phyloP scores from a whole-genome alignment of 2,797 vertebrate species.

The Perodicticus potto region DNA sequence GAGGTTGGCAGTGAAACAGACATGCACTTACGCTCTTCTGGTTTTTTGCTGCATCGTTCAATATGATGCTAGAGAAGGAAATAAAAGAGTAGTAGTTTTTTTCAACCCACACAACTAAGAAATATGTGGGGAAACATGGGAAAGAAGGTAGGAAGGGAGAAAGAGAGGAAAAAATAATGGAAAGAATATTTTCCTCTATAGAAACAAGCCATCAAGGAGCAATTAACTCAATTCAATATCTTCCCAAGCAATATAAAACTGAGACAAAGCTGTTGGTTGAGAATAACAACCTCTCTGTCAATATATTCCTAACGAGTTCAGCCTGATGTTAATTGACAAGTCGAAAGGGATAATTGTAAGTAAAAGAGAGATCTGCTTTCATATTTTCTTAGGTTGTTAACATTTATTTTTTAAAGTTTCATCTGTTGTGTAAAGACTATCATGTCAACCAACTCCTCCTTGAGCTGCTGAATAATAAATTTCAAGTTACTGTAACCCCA shows the following conservation, averaged over 20 bases:
- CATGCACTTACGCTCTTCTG: neutral
- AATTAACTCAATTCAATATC: conserved; percentile 69
- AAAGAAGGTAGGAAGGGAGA: neutral
- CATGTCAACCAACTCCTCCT: neutral
- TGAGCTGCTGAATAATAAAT: conserved; percentile 16
- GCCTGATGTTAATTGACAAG: conserved; percentile 39
- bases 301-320: conserved; percentile 51
- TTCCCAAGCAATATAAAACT: conserved; percentile 51
- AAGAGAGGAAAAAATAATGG: neutral
- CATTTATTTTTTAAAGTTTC: neutral
- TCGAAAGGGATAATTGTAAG: neutral
- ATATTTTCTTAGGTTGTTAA: neutral
- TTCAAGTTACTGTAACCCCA: neutral
- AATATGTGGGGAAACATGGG: neutral
- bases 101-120: neutral
- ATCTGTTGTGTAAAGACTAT: neutral
- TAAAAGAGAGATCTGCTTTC: neutral
- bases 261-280: conserved; percentile 6
- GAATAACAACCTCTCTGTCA: conserved; percentile 34
- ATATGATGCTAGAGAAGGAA: conserved; percentile 6
- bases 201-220: conserved; percentile 43
- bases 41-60: neutral
- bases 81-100: neutral
- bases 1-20: neutral
- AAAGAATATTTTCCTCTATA: neutral